Evolutionary conservation across 1,140 invertebrate genomes (phyloP).

Genomic region (Bilobella aurantiaca): DNA sequence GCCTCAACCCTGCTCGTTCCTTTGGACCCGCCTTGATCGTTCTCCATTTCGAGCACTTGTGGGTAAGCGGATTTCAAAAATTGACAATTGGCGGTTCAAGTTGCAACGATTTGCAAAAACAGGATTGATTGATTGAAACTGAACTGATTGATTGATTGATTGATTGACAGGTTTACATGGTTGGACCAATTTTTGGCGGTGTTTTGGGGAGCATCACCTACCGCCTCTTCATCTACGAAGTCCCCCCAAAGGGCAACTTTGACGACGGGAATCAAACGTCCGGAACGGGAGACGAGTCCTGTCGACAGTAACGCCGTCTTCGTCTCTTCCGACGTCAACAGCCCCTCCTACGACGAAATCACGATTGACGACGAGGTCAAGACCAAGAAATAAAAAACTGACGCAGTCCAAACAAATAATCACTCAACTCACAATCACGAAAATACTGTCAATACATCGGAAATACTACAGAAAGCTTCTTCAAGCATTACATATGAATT

Average conservation of each 20-base stretch:
- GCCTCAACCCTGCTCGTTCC: conserved; percentile 49
- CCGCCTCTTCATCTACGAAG: conserved; percentile 40
- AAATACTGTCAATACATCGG: no score
- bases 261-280: background rate
- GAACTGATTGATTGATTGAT: conserved; percentile 37
- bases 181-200: conserved; percentile 44
- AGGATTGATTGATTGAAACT: conserved; percentile 17
- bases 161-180: conserved; percentile 47
- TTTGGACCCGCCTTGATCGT: conserved; percentile 46
- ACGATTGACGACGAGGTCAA: background rate
- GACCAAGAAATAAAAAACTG: background rate
- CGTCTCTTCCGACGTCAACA: background rate
- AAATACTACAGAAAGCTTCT: no score
- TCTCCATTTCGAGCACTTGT: conserved; percentile 43
- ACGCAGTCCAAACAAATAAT: background rate
- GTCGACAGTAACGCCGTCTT: background rate
- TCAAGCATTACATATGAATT: no score
- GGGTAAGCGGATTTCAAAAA: no score
- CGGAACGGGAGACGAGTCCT: background rate
- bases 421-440: no score
- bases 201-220: conserved; percentile 44
- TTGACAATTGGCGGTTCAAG: no score
- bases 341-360: background rate
- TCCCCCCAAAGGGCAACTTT: background rate
- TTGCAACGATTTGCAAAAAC: no score